Evolutionary conservation across 1,140 invertebrate species (phyloP), one percentile per base, ranked within the genome.

Genomic region (Episyrphus balteatus): DNA sequence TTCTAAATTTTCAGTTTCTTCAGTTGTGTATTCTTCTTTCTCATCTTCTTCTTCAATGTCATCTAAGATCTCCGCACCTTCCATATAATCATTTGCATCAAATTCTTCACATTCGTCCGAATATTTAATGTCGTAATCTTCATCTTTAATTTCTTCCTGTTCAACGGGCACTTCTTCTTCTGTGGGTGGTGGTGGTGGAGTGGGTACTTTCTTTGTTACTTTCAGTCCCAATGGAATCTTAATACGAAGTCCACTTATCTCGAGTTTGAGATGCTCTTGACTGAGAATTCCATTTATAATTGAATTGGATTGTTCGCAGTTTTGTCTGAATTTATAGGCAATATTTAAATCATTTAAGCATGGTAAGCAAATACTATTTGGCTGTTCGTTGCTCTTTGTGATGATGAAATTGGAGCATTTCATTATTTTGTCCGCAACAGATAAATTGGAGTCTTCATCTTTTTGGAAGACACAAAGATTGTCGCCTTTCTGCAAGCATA

Each of bases 391-490:
- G 48, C 17, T 17, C 31, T 36, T 13, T 36, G 17, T 2, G 51
- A 50, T 44, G 61, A 32, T 66, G 47, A 75, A 57, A 53, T 69
- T 68, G 48, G 72, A 74, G 58, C 73, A 75, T 57, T 61, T 69
- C n/a, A 66, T 66, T 51, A 76, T 77, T 54, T 77, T 77, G 52
- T 77, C 74, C 49, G 70, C 61, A 31, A 78, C 72, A 58, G 70
- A 66, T 53, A 73, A 65, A 42, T 70, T 66, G 63, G 73, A 65
- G 69, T 73, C 67, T 49, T 75, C 74, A 57, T 69, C 71, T 61
- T 72, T 70, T 53, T 74, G 76, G 3, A 76, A 61, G n/a, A 72
- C 73, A 45, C 71, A 71, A 62, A 73, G 70, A 8, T 54, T 50
- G 9, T 52, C 45, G 38, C 74, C 73, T 42, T 68, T 70, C 51